Evolutionary conservation across 1,140 invertebrate species (phyloP), one percentile per base, ranked within the genome.

Genomic region (Pseudoatta argentina): DNA sequence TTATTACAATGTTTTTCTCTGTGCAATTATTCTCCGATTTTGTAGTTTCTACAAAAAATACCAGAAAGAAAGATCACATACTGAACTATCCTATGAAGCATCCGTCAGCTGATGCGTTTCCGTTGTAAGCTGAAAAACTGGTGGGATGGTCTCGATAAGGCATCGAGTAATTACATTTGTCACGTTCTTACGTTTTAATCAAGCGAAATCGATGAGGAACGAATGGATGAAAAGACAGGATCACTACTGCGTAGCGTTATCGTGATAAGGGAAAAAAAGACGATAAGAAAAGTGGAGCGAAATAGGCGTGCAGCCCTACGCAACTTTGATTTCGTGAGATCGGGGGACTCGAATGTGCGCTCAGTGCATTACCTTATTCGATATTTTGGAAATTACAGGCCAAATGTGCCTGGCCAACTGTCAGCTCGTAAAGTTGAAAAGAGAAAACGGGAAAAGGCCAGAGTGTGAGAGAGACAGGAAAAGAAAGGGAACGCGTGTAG

Each of bases 351-450:
- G 44, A 48, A 59, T 73, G 55, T 75, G 18, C 14, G 53, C 30
- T 4, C 10, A 1, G 34, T 51, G 64, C 63, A 55, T 85, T 89
- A 83, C 83, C 86, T 94, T 89, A 87, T 89, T 88, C 90, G 76
- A 88, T 90, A 92, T 94, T 95, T 93, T 91, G 90, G 92, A 93
- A 94, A 95, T 93, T 93, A 92, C 85, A 67, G 72, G 85, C 90
- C 87, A 88, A 89, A 89, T 86, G 88, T 90, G 91, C 85, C 77
- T 48, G 88, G 63, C 94, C 94, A 94, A 94, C 93, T 94, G 94
- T 93, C 91, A 82, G 79, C 61, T 63, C 16, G 66, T 27, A 48
- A 63, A 48, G 39, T 24, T n/a, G n/a, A 44, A 88, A 71, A 89
- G 57, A 89, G 85, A 88, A 83, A 30, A 24, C 24, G 14, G n/a